Conservation (phyloP, 53 echinoderm and acorn worm genomes). For the Actinopyga echinites region DNA sequence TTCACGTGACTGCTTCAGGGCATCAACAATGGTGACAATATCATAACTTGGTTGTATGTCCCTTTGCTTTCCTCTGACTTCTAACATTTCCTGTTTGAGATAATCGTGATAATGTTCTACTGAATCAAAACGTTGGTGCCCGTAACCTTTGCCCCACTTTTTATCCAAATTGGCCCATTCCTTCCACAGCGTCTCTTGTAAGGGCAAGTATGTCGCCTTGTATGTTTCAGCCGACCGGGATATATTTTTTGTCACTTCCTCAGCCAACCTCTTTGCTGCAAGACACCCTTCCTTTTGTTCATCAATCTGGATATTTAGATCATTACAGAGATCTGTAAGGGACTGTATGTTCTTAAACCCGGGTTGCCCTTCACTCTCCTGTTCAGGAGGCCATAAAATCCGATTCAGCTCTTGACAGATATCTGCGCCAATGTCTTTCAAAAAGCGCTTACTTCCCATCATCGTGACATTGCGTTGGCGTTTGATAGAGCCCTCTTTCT, state of each 20-base stretch:
- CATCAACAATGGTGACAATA: not conserved
- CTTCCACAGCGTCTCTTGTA: constrained; percentile 10
- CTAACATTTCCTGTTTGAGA: not conserved
- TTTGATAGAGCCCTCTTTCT: not conserved
- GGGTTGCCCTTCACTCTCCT: no score
- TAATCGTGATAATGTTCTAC: constrained; percentile 19
- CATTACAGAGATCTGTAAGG: not conserved
- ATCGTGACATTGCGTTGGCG: not conserved
- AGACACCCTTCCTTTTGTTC: not conserved
- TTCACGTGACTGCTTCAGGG: not conserved
- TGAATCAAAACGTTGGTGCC: not conserved
- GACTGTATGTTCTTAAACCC: not conserved
- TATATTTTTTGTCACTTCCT: not conserved
- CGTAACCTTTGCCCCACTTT: not conserved
- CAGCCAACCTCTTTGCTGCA: not conserved
- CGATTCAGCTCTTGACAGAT: constrained; percentile 7
- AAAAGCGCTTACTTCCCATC: not conserved
- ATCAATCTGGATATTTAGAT: not conserved
- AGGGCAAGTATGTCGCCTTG: not conserved
- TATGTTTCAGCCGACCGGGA: not conserved
- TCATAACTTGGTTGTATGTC: constrained; percentile 3
- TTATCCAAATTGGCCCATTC: constrained; percentile 32
- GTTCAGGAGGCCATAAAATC: not conserved
- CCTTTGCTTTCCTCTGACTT: not conserved
- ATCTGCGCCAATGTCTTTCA: not conserved